Evolutionary conservation across 2,113 vertebrate species (phyloP).

Genomic region (Alaudala cheleensis): DNA sequence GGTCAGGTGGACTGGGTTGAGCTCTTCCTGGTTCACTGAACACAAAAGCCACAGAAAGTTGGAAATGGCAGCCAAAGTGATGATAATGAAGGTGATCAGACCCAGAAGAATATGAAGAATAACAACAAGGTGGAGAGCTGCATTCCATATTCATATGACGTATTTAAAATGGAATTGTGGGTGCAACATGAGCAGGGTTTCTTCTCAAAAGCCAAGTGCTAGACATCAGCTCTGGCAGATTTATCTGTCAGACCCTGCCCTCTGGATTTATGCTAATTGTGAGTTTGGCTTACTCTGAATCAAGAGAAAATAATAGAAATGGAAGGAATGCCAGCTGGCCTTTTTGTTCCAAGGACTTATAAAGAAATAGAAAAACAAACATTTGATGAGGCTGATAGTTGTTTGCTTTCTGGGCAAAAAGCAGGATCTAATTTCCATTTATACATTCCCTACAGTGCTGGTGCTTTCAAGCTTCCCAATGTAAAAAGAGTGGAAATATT

Average conservation of each 20-base stretch:
- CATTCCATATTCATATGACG: background rate
- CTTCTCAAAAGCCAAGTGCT: background rate
- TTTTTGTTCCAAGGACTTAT: background rate
- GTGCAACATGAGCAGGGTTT: background rate
- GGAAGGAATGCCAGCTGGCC: constrained; percentile 6
- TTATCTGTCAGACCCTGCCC: background rate
- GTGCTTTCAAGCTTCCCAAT: background rate
- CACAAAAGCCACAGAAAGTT: background rate
- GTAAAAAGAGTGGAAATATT: constrained; percentile 3
- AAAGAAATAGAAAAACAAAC: background rate
- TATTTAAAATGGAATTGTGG: background rate
- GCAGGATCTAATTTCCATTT: background rate
- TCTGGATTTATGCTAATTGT: background rate
- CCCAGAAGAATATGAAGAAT: background rate
- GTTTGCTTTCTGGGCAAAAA: background rate
- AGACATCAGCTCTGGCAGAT: background rate
- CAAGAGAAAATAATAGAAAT: background rate
- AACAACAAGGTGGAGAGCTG: background rate
- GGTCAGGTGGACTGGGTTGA: background rate
- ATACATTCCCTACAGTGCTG: background rate
- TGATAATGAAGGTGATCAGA: background rate
- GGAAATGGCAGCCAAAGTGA: background rate
- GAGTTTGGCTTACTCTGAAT: background rate
- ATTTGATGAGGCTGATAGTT: background rate
- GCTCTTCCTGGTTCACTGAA: background rate